phyloP scores from a whole-genome alignment of 2,113 vertebrate genomes.

The Poecile atricapillus region DNA sequence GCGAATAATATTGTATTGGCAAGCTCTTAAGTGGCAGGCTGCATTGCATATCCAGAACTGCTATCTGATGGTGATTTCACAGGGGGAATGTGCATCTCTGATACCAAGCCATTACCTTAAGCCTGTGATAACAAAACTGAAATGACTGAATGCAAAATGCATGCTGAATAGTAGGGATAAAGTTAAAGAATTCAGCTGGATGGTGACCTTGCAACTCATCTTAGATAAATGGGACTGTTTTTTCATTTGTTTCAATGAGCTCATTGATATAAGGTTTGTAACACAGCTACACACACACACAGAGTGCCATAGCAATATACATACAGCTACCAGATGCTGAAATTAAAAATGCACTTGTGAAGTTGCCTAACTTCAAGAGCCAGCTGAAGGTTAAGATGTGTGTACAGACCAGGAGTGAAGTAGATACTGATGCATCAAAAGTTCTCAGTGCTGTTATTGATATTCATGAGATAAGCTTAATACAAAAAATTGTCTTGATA shows the following conservation, averaged over 20 bases:
- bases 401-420: not conserved
- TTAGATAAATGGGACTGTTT: not conserved
- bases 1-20: not conserved
- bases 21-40: not conserved
- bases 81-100: not conserved
- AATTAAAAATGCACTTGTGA: not conserved
- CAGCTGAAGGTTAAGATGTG: not conserved
- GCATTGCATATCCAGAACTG: not conserved
- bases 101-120: constrained; percentile 6
- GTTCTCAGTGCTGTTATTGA: not conserved
- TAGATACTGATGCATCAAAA: not conserved
- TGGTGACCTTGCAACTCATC: not conserved
- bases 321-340: not conserved
- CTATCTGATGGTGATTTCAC: not conserved
- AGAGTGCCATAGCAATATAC: not conserved
- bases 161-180: not conserved
- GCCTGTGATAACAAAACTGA: not conserved
- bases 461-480: not conserved
- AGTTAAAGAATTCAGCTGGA: not conserved
- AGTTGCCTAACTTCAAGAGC: not conserved
- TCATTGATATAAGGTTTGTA: not conserved
- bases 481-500: not conserved
- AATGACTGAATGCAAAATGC: not conserved
- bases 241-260: not conserved
- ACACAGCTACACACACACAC: not conserved